phyloP scores from a whole-genome alignment of 2,888 invertebrate species.

The Aelia acuminata region DNA sequence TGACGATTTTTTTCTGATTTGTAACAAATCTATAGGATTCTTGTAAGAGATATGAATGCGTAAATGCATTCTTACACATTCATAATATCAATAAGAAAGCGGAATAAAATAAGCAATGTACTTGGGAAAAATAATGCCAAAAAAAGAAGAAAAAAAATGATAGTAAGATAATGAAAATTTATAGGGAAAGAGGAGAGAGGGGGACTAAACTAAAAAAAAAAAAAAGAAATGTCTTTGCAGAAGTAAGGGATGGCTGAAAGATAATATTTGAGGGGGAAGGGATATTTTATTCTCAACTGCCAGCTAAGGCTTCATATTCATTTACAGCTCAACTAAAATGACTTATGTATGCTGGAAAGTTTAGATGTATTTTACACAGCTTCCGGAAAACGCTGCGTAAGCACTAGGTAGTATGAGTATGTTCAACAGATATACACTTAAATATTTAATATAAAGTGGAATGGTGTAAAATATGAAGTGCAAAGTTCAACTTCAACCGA shows the following conservation, averaged over 20 bases:
- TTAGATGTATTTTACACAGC: too few relatives aligned
- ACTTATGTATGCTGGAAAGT: neutral
- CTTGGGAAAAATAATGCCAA: neutral
- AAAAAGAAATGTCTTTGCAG: neutral
- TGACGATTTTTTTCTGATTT: too few relatives aligned
- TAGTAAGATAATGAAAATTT: neutral
- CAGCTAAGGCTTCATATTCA: neutral
- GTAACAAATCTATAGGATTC: too few relatives aligned
- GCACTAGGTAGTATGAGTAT: too few relatives aligned
- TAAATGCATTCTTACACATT: too few relatives aligned
- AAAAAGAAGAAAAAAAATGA: neutral
- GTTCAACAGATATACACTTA: too few relatives aligned
- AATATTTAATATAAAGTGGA: too few relatives aligned
- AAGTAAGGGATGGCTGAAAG: neutral
- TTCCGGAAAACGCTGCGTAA: too few relatives aligned
- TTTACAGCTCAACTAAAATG: neutral
- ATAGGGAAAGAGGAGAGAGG: neutral
- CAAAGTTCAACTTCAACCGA: too few relatives aligned
- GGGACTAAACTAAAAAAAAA: neutral
- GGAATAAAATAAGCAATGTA: neutral
- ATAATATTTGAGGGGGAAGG: neutral
- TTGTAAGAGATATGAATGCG: too few relatives aligned
- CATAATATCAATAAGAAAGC: too few relatives aligned
- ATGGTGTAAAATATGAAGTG: too few relatives aligned
- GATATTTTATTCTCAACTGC: neutral